Base-by-base conservation (phyloP, 1,140 invertebrate species). In the Papilio helenus region DNA sequence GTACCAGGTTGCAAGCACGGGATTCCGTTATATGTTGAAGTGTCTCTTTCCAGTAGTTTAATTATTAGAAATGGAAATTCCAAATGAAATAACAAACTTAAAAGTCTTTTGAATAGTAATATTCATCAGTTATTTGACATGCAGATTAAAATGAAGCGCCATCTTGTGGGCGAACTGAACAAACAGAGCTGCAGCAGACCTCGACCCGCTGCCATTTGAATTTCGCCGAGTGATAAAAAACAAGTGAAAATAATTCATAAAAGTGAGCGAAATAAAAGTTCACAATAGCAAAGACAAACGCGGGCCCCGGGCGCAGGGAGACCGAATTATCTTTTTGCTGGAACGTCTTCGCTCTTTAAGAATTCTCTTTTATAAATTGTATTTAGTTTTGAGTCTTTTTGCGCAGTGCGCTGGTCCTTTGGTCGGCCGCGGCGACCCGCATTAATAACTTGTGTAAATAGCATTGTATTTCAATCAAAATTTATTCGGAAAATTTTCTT, bases 201-300 rank as follows among this genome's bases (percentile, higher is more conserved):
- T 68, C 34, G 72, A 42, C 82, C 80, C 76, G 81, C 23, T 84
- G 85, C 86, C 83, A 89, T 90, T 91, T 87, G 82, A 92, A 90
- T 90, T 89, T 87, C 8, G 80, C 83, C 86, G 86, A 7, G 86
- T 89, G 89, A 90, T 93, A 89, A 92, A 76, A 93, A 93, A 93
- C 91, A 93, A 90, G 84, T 91, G 90, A 90, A 92, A 89, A 92
- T 92, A 93, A 91, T 94, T 92, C 91, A 91, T 92, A 92, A 92
- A 92, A 91, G 85, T 92, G 88, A 89, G 85, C 84, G 87, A 90
- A 91, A 91, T 88, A 92, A 93, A 92, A 93, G 92, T 94, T 90
- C 89, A 89, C 87, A 92, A 92, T 92, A 89, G 89, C 89, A 92
- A 94, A 93, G 92, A 93, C 92, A 93, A 94, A 94, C 91, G 86